phyloP scores from a whole-genome alignment of 2,797 vertebrate species.

The Strix occidentalis region DNA sequence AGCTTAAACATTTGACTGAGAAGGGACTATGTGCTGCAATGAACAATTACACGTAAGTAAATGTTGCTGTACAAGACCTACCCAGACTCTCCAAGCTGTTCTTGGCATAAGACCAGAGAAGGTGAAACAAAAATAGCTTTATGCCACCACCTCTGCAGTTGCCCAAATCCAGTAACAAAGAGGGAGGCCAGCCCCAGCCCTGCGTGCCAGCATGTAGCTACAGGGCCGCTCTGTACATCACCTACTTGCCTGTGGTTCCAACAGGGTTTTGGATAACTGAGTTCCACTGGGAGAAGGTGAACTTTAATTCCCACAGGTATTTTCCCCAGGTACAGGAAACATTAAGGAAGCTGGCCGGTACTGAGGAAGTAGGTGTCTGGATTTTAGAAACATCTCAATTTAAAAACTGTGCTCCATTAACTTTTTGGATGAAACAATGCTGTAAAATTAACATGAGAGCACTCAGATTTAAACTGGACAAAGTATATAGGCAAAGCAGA shows the following conservation, averaged over 20 bases:
- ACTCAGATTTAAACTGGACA: not conserved
- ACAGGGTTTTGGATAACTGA: not conserved
- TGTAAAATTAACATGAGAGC: not conserved
- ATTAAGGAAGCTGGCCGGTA: not conserved
- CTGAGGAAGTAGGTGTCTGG: not conserved
- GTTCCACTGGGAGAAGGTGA: not conserved
- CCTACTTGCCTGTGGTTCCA: not conserved
- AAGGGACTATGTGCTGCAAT: not conserved
- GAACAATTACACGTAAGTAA: not conserved
- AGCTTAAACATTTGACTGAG: not conserved
- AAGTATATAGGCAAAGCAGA: not conserved
- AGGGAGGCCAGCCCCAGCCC: not conserved
- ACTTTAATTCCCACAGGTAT: not conserved
- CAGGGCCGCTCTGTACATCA: not conserved
- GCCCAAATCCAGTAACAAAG: not conserved
- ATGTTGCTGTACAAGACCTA: not conserved
- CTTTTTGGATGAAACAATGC: not conserved
- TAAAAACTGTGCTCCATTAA: not conserved
- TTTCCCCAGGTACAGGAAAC: not conserved
- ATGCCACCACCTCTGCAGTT: not conserved
- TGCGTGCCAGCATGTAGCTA: not conserved
- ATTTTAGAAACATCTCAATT: not conserved
- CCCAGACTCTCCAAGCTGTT: not conserved
- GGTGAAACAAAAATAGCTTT: constrained; percentile 17
- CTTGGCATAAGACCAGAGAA: constrained; percentile 15